phyloP scores from a whole-genome alignment of 2,113 vertebrate species.

The Laterallus jamaicensis region DNA sequence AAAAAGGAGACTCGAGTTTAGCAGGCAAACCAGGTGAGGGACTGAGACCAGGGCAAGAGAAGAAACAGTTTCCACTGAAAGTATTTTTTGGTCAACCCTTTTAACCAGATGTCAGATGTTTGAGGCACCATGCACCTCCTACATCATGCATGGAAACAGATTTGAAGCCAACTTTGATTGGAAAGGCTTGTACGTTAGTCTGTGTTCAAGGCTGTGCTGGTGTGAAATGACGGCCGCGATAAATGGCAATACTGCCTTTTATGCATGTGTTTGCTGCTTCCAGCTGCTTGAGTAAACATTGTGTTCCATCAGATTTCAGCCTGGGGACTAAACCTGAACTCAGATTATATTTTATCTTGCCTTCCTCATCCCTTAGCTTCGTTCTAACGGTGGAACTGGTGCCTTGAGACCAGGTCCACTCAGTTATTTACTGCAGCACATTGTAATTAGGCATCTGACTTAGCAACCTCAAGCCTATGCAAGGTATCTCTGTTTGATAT shows the following conservation, averaged over 20 bases:
- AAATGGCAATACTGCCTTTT: not conserved
- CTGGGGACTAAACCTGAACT: not conserved
- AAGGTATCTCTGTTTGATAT: fast-evolving
- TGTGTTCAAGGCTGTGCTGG: fast-evolving
- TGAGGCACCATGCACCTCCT: not conserved
- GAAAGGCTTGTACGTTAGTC: not conserved
- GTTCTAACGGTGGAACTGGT: fast-evolving
- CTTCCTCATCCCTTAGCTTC: not conserved
- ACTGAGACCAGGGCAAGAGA: not conserved
- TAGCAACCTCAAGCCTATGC: not conserved
- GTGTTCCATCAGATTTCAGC: not conserved
- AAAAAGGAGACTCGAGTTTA: not conserved
- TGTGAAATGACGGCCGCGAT: not conserved
- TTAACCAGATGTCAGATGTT: not conserved
- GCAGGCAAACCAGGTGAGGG: not conserved
- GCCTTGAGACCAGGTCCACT: not conserved
- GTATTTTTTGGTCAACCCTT: not conserved
- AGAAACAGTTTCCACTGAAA: not conserved
- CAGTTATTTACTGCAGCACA: not conserved
- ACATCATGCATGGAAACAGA: not conserved
- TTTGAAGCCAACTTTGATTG: not conserved
- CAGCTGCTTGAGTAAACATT: not conserved
- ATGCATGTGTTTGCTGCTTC: not conserved
- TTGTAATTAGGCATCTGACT: not conserved
- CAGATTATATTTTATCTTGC: not conserved